Evolutionary conservation across 2,797 vertebrate genomes (phyloP), one percentile per base, ranked within the genome.

Genomic region (Malacoraja senta): DNA sequence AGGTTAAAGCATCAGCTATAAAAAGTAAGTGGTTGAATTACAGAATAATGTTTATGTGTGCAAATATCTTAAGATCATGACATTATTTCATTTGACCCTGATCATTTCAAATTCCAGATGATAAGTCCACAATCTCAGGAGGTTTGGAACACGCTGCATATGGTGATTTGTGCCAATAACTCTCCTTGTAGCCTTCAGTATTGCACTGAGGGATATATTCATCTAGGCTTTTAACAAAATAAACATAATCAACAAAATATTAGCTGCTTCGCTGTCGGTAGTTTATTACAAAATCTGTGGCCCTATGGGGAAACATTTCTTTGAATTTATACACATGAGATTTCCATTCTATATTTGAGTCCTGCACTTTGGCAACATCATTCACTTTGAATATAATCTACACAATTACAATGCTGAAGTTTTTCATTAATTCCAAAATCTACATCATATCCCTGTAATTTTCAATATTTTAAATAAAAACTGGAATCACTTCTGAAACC

Each of bases 201-300:
- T 58, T 86, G 83, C 13, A 61, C 58, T 63, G 26, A 86, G 61
- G 9, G 44, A 86, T 63, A 63, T 61, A 86, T 21, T 86, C 83
- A 86, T 61, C 83, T 12, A 79, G 53, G 0, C 61, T 86, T 86
- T 26, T 61, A 63, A 86, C 53, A 32, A 63, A 63, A 61, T 86
- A n/a, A 86, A 86, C 24, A 61, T 86, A 86, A 86, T 86, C 83
- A 86, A 86, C 83, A 86, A 58, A 86, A 58, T 58, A 80, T 86
- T 86, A 86, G 63, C 83, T n/a, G 83, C 58, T 86, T 80, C 44
- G 32, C 83, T 86, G 83, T 13, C 63, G 53, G 83, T 24, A 86
- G 26, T 86, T 58, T 61, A 86, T 86, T 86, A 63, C 83, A 86
- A 61, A 86, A 86, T 86, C 83, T 86, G 29, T 86, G 61, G 58